Base-by-base conservation (phyloP, 2,113 vertebrate species). In the Tragelaphus imberbis region DNA sequence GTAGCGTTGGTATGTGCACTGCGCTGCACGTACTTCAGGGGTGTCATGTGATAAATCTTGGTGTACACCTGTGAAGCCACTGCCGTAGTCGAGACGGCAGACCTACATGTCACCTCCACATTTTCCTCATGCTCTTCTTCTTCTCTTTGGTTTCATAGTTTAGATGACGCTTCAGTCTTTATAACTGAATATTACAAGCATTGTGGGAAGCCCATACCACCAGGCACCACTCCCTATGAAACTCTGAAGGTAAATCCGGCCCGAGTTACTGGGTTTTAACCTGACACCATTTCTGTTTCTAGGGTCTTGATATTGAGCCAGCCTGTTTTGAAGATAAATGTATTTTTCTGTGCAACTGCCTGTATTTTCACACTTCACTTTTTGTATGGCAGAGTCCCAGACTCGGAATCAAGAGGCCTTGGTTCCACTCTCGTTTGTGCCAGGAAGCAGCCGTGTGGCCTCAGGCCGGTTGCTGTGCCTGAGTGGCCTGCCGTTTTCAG, bases 151-250 rank as follows among this genome's bases (percentile, higher is more conserved):
- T 95, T 85, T 84, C 81, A 12, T 91, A 99, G 99, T 97, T 95
- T 98, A 28, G 99, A 99, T 9, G 99, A 99, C 80, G 99, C 99
- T 0, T 98, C 98, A 28, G 97, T 98, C 30, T 97, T 99, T 28
- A 97, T 99, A 88, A 92, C 58, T 5, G 99, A 99, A 28, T 99
- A 99, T 95, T 96, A 99, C 87, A 99, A 98, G 84, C 98, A 97
- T 77, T 96, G 93, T 96, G 99, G 99, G 23, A 99, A 98, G 85
- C 88, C 94, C 4, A 23, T 97, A 51, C 86, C 98, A 0, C 71
- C 94, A 47, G 97, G 98, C 2, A 27, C 92, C 0, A 25, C 98
- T 28, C 95, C 98, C n/a, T 84, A 97, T 55, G 98, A 98, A 33
- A 96, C 99, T 90, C 96, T 99, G 68, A 99, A 99, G 99, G 99